Percentiles rank a stretch among this genome's conserved stretches.
Evolutionary conservation across 2,797 vertebrate genomes (phyloP).

Genomic region (Hybognathus amarus): DNA sequence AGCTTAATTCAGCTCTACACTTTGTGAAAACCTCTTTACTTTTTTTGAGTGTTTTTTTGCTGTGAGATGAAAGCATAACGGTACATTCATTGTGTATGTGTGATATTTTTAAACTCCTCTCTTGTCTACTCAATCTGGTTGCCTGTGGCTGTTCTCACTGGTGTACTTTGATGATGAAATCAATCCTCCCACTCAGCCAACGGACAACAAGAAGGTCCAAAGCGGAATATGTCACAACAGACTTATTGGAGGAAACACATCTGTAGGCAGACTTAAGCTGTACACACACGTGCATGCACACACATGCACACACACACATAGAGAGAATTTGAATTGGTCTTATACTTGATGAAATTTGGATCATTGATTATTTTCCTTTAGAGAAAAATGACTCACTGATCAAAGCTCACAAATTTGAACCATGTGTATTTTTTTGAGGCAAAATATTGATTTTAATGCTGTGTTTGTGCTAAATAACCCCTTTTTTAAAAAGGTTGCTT

Average conservation of each 20-base stretch:
- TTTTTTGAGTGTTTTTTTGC: conserved; percentile 17
- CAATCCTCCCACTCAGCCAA: conserved; percentile 42
- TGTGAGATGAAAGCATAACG: not conserved
- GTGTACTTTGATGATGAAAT: conserved; percentile 49
- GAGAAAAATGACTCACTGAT: not conserved
- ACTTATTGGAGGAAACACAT: conserved; percentile 23
- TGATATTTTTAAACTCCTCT: conserved; percentile 43
- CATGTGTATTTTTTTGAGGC: not conserved
- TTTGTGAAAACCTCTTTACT: not conserved
- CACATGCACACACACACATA: not conserved
- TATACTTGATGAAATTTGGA: not conserved
- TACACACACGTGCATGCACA: not conserved
- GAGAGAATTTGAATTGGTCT: not conserved
- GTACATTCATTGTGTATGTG: not conserved
- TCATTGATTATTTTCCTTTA: not conserved
- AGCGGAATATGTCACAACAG: conserved; percentile 32
- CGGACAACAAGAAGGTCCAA: conserved; percentile 10
- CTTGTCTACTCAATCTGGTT: conserved; percentile 28
- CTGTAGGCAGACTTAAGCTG: not conserved
- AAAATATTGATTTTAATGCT: not conserved
- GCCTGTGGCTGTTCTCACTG: conserved; percentile 43
- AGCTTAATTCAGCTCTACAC: not conserved
- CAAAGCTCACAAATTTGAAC: not conserved
- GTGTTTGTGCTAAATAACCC: not conserved
- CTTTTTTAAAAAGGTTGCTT: not conserved